These are phyloP conservation scores for Lamprologus callipterus DNA, from an alignment of 2,113 vertebrate species.

Conservation along the genomic window DNA sequence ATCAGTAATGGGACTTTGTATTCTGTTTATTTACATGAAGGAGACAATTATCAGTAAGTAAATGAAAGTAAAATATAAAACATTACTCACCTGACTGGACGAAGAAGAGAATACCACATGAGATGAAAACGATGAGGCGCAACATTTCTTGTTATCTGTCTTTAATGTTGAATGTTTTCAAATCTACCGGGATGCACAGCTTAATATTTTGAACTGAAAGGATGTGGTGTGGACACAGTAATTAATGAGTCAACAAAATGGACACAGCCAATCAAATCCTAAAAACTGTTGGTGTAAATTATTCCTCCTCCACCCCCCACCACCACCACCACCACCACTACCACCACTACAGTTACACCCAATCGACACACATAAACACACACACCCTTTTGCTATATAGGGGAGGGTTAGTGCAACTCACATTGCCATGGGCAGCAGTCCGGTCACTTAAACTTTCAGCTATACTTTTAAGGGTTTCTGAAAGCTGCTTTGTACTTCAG, in stretches of 20 bases:
- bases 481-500: background rate
- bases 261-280: background rate
- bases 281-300: background rate
- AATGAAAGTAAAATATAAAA: background rate
- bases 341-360: background rate
- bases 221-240: constrained; percentile 21
- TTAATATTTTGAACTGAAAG: constrained; percentile 13
- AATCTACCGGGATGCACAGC: background rate
- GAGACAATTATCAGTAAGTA: background rate
- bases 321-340: too few relatives aligned
- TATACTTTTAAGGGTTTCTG: background rate
- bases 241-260: background rate
- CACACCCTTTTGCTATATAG: background rate
- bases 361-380: rapidly evolving
- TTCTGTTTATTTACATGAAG: too few relatives aligned
- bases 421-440: background rate
- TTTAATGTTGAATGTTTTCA: background rate
- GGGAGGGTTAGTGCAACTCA: background rate
- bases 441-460: background rate
- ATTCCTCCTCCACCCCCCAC: background rate
- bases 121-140: background rate
- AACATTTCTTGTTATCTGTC: constrained; percentile 1
- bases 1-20: too few relatives aligned
- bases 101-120: background rate
- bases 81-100: constrained; percentile 22